These are phyloP conservation scores for Cyanistes caeruleus DNA, from an alignment of 2,113 vertebrate genomes.

Conservation along the genomic window DNA sequence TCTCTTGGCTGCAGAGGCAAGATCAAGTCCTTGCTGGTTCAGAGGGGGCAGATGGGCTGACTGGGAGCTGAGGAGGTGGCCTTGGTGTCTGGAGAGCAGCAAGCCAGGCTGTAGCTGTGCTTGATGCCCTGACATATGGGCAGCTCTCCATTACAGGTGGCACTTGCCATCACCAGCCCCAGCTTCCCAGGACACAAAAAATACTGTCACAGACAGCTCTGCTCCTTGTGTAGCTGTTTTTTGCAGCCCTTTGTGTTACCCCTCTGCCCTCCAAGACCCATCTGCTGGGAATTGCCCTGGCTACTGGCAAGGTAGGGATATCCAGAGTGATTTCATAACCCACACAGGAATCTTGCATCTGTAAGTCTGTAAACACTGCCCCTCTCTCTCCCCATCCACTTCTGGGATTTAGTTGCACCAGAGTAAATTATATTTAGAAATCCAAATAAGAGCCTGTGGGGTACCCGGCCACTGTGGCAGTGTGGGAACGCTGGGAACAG, in stretches of 20 bases:
- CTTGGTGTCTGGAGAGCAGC: background rate
- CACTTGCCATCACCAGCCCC: background rate
- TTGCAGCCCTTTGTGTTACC: background rate
- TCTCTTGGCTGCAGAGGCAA: background rate
- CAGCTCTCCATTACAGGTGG: background rate
- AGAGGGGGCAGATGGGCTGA: background rate
- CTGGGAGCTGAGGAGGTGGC: background rate
- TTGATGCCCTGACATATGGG: rapidly evolving
- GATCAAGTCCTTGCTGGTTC: background rate
- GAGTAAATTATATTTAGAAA: constrained; percentile 30
- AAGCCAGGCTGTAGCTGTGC: background rate
- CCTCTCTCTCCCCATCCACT: background rate
- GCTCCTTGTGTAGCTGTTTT: background rate
- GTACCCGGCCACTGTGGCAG: background rate
- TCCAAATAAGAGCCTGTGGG: background rate
- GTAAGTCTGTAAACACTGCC: background rate
- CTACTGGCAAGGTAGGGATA: background rate
- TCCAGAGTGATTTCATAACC: background rate
- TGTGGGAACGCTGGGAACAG: background rate
- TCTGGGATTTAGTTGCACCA: constrained; percentile 5
- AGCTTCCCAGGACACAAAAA: background rate
- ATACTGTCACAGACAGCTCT: background rate
- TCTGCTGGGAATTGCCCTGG: background rate
- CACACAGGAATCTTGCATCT: background rate
- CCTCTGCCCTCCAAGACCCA: rapidly evolving